Conservation (phyloP, 2,797 vertebrate genomes). For the Sternotherus odoratus region DNA sequence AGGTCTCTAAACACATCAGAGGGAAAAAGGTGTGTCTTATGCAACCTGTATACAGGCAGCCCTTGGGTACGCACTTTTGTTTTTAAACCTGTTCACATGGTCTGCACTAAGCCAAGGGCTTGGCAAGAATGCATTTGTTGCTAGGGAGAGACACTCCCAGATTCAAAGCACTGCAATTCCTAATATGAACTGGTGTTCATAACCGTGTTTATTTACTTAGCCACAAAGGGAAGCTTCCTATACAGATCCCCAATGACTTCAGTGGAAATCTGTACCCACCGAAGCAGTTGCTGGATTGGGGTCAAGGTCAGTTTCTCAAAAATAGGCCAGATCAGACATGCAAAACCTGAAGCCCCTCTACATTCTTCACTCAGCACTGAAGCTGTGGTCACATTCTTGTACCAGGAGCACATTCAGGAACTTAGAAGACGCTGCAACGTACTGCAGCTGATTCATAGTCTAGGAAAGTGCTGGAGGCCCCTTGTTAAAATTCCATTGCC, state of each 20-base stretch:
- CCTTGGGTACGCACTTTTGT: background rate
- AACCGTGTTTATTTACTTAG: background rate
- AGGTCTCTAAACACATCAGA: background rate
- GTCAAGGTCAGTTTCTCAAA: background rate
- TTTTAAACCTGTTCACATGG: background rate
- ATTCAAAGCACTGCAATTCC: background rate
- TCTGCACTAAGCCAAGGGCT: background rate
- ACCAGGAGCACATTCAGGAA: background rate
- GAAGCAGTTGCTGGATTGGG: background rate
- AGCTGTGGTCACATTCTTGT: background rate
- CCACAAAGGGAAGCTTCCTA: background rate
- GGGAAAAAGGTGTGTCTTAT: background rate
- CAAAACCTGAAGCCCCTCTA: background rate
- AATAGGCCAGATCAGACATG: accelerated
- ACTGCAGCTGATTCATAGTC: background rate
- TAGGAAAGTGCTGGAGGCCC: background rate
- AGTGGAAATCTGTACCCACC: background rate
- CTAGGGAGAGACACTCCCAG: background rate
- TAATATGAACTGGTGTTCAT: background rate
- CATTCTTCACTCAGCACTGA: background rate
- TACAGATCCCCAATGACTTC: background rate
- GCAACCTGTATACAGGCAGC: background rate
- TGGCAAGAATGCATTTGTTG: accelerated
- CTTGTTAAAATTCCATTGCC: background rate
- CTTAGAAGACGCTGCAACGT: background rate